Base-by-base conservation (phyloP, 2,797 vertebrate species). In the Balearica regulorum region DNA sequence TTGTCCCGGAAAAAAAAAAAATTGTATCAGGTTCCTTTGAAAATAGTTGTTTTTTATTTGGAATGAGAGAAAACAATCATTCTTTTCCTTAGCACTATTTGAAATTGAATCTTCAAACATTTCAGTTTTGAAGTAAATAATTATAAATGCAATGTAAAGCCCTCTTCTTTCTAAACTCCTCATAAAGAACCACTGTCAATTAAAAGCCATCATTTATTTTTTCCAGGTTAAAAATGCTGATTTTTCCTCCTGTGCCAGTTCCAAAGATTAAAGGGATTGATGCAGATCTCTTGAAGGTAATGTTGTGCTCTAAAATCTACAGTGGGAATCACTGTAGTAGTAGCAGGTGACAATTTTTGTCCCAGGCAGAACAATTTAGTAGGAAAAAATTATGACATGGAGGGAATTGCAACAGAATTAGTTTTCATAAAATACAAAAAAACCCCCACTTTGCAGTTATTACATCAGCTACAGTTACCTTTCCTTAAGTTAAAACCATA, bases 181-280 rank as follows among this genome's bases (percentile, higher is more conserved):
- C 48, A 33, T 16, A 84, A 90, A 93, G 31, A 57, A 91, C 16
- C 10, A 35, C 46, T 80, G 33, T 68, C 64, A 79, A 43, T 71
- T 92, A 95, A 97, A 95, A 76, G 26, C 46, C 22, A 13, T 46
- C 33, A 66, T 95, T 75, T 96, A 3, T 85, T 49, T 87, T 54
- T 98, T 95, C 31, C 97, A 99, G 99, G 98, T 98, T 99, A 94
- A 99, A 99, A 98, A 98, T 99, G 98, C 98, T 99, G 96, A 98
- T 99, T 95, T 98, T 99, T 96, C 99, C 99, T 65, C 99, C 99
- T 46, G 98, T 99, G 93, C 99, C 99, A 64, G 99, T 98, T 92
- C 99, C 99, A 92, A 99, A 99, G 98, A 99, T 99, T 97, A 99
- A 99, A 98, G 99, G 99, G 91, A 99, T 99, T 81, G 99, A 99